A percentile compares a stretch with the other conserved stretches of the same genome.
phyloP scores from a whole-genome alignment of 2,888 invertebrate genomes.

The Magallana nippona region DNA sequence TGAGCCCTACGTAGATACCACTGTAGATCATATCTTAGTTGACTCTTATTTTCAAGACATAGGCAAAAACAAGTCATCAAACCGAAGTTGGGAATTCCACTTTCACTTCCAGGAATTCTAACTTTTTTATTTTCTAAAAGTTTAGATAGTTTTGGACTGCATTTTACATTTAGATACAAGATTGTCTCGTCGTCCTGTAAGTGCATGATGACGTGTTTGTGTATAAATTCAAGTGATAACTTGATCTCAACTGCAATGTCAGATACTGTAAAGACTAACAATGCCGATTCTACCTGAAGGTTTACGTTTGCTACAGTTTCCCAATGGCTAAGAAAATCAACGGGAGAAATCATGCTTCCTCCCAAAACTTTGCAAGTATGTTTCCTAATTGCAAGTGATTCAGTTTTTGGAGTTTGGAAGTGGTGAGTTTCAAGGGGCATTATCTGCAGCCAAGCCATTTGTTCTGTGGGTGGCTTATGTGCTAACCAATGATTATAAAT shows the following conservation, averaged over 20 bases:
- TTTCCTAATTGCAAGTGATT: not conserved
- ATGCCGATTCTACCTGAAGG: not conserved
- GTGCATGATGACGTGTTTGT: not conserved
- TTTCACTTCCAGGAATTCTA: not conserved
- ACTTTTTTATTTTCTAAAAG: not conserved
- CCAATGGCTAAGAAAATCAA: slow-evolving; percentile 16
- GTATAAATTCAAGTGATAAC: not conserved
- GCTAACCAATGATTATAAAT: no score
- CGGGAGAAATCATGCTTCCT: slow-evolving; percentile 4
- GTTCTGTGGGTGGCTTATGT: no score
- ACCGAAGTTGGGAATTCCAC: not conserved
- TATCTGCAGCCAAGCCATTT: no score
- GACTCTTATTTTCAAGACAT: no score
- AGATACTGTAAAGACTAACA: not conserved
- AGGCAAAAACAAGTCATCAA: no score
- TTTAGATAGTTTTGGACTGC: not conserved
- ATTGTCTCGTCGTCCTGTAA: not conserved
- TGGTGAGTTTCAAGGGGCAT: no score
- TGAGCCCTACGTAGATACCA: not conserved
- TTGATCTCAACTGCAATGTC: not conserved
- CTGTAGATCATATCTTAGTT: no score
- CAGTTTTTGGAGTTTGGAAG: not conserved
- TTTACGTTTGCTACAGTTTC: not conserved
- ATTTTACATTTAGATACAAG: not conserved
- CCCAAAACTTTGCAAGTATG: not conserved